Percentiles rank a stretch among this genome's conserved stretches.
Evolutionary conservation across 2,888 invertebrate genomes (phyloP).

Genomic region (Amphipyra tragopoginis): DNA sequence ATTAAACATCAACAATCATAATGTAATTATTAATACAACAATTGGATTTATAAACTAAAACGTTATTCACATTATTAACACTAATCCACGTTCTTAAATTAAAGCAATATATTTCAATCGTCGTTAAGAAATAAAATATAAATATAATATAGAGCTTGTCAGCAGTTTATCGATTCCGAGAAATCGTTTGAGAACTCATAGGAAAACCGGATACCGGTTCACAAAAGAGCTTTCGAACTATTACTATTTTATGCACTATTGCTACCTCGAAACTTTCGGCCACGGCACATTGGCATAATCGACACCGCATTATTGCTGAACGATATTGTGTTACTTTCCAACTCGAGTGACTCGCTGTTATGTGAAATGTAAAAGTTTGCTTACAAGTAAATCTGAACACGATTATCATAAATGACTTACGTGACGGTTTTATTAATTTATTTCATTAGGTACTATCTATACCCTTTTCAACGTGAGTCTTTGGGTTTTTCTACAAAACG

Average conservation of each 20-base stretch:
- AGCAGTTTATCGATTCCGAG: constrained; percentile 23
- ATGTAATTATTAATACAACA: too few species aligned
- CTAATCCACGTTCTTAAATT: background rate
- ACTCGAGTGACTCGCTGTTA: background rate
- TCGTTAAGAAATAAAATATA: constrained; percentile 18
- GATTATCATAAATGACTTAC: too few species aligned
- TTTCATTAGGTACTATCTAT: too few species aligned
- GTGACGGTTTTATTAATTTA: too few species aligned
- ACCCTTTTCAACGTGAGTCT: too few species aligned
- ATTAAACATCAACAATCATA: too few species aligned
- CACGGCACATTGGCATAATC: background rate
- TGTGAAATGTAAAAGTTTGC: background rate
- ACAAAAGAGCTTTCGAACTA: background rate
- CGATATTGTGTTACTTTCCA: background rate
- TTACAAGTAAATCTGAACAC: too few species aligned
- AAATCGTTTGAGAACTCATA: constrained; percentile 17
- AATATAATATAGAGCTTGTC: constrained; percentile 26
- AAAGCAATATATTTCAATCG: constrained; percentile 11
- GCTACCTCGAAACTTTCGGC: too few species aligned
- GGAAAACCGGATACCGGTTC: background rate
- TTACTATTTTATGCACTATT: background rate
- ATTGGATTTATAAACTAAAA: too few species aligned
- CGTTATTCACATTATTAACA: too few species aligned
- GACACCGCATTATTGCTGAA: background rate
- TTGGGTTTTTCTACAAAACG: too few species aligned